Conservation (phyloP, 2,113 vertebrate species). For the Junco hyemalis region DNA sequence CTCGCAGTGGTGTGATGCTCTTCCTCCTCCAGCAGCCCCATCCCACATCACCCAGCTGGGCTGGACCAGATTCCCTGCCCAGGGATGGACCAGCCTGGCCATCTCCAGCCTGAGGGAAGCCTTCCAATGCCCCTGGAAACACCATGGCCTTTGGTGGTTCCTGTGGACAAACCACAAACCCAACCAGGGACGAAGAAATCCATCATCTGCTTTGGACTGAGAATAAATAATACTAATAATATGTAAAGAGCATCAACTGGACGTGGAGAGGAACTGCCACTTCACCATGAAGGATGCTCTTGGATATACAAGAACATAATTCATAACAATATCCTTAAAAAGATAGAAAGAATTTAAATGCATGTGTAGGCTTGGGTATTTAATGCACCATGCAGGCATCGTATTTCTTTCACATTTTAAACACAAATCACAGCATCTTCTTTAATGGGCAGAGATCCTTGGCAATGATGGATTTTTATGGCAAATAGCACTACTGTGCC, state of each 20-base stretch:
- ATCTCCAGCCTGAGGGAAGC: neutral
- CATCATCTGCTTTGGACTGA: conserved; percentile 7
- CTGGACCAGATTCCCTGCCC: neutral
- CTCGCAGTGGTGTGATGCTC: rapidly evolving
- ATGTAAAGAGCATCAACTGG: conserved; percentile 55
- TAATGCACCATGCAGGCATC: conserved; percentile 40
- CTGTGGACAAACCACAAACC: conserved; percentile 40
- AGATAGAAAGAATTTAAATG: conserved; percentile 64
- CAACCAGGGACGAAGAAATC: conserved; percentile 5
- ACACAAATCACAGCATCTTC: conserved; percentile 46
- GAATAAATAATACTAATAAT: conserved; percentile 63
- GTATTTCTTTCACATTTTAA: conserved; percentile 57
- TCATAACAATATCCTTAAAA: conserved; percentile 55
- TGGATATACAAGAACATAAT: conserved; percentile 50
- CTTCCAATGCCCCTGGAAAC: neutral
- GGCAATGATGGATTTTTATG: conserved; percentile 55
- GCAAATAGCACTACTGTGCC: conserved; percentile 11
- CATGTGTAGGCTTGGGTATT: conserved; percentile 36
- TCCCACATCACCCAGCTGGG: neutral
- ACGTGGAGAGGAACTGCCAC: conserved; percentile 47
- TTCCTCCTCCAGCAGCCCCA: neutral
- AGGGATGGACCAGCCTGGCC: too few species aligned
- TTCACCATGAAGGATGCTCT: conserved; percentile 42
- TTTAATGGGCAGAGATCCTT: conserved; percentile 31
- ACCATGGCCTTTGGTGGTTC: neutral